These are phyloP conservation scores for Butorides virescens DNA, from an alignment of 2,113 vertebrate species.

Conservation along the genomic window DNA sequence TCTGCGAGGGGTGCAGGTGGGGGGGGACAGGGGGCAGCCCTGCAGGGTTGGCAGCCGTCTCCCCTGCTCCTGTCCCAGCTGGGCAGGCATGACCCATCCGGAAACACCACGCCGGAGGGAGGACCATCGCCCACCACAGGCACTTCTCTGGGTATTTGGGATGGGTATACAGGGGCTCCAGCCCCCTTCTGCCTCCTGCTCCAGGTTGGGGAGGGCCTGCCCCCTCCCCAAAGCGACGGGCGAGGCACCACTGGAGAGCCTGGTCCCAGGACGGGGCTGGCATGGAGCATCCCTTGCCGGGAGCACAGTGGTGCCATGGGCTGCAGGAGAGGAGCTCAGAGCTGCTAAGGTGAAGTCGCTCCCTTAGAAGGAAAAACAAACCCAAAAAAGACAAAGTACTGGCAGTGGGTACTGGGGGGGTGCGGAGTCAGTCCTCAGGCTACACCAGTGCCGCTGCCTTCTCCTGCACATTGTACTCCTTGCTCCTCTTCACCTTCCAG, in stretches of 20 bases:
- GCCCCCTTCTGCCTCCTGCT: neutral
- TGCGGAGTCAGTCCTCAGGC: neutral
- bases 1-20: accelerated
- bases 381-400: neutral
- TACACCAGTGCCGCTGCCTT: conserved; percentile 72
- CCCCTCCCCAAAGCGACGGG: neutral
- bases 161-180: neutral
- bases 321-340: neutral
- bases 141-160: neutral
- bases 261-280: neutral
- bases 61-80: neutral
- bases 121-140: accelerated
- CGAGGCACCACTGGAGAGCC: neutral
- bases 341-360: neutral
- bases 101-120: accelerated
- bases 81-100: neutral
- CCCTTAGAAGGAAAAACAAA: neutral
- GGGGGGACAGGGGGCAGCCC: neutral
- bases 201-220: neutral
- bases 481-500: conserved; percentile 87
- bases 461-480: conserved; percentile 89
- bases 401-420: neutral
- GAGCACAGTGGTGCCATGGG: neutral
- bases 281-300: neutral
- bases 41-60: neutral